phyloP scores from a whole-genome alignment of 64 coral and sea anemone genomes.

The Montipora capricornis region DNA sequence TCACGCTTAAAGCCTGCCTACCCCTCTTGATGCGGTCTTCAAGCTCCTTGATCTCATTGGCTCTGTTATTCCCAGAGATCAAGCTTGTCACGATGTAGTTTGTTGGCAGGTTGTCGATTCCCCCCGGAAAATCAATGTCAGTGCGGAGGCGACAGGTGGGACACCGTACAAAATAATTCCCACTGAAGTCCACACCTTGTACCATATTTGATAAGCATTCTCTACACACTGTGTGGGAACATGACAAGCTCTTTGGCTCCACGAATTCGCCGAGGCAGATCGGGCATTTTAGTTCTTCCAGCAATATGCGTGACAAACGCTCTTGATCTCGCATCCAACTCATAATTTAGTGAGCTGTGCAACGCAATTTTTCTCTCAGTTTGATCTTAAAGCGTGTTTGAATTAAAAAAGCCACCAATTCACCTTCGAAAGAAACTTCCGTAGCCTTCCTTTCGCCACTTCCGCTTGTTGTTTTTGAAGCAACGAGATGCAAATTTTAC shows the following conservation, averaged over 20 bases:
- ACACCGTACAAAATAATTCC: conserved; percentile 26
- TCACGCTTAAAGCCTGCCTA: conserved; percentile 31
- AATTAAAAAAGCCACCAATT: neutral
- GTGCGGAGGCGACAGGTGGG: conserved; percentile 55
- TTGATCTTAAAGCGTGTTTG: neutral
- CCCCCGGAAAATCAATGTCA: conserved; percentile 55
- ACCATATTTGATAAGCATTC: conserved; percentile 47
- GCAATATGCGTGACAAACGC: conserved; percentile 26
- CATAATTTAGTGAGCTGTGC: neutral
- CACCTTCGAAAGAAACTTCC: neutral
- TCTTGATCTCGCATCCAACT: conserved; percentile 40
- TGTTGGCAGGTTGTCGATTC: conserved; percentile 39
- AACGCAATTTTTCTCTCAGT: neutral
- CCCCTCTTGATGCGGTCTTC: conserved; percentile 27
- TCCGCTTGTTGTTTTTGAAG: neutral
- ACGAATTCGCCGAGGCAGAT: conserved; percentile 70
- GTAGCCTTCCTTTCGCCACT: neutral
- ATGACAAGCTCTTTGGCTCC: conserved; percentile 58
- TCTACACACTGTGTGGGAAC: conserved; percentile 57
- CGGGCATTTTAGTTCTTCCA: conserved; percentile 64
- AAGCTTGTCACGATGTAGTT: conserved; percentile 43
- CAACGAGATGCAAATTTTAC: neutral
- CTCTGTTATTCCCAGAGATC: conserved; percentile 21
- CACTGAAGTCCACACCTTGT: neutral
- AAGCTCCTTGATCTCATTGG: conserved; percentile 42